Percentiles rank a stretch among this genome's conserved stretches.
Evolutionary conservation across 2,113 vertebrate genomes (phyloP).

Genomic region (Muntiacus reevesi): DNA sequence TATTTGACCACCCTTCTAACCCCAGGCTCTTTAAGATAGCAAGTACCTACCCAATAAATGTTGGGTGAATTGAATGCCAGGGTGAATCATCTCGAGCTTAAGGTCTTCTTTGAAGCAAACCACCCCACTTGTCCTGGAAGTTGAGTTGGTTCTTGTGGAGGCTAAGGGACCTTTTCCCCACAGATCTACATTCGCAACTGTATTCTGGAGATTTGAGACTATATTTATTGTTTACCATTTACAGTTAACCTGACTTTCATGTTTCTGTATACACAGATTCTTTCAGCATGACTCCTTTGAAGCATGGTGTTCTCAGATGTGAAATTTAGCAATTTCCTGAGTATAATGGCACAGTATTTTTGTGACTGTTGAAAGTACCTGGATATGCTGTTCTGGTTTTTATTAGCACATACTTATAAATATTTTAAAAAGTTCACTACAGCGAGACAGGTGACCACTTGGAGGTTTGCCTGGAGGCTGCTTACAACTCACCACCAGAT

Average conservation of each 20-base stretch:
- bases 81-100: not conserved
- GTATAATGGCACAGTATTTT: constrained; percentile 55
- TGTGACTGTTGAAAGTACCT: constrained; percentile 7
- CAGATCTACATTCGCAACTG: not conserved
- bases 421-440: constrained; percentile 66
- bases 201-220: not conserved
- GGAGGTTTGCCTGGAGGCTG: constrained; percentile 60
- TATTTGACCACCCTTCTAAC: not conserved
- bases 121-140: not conserved
- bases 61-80: not conserved
- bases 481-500: constrained; percentile 50
- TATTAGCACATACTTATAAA: constrained; percentile 57
- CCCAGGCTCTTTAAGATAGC: not conserved
- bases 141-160: not conserved
- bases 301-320: constrained; percentile 46
- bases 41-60: not conserved
- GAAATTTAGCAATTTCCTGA: constrained; percentile 53
- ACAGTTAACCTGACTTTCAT: not conserved
- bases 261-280: constrained; percentile 25
- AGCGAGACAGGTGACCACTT: constrained; percentile 1
- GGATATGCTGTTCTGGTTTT: not conserved
- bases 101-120: not conserved
- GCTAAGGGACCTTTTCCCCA: not conserved
- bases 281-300: constrained; percentile 19
- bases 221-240: not conserved